Base-by-base conservation (phyloP, 2,113 vertebrate genomes). In the Picathartes gymnocephalus region DNA sequence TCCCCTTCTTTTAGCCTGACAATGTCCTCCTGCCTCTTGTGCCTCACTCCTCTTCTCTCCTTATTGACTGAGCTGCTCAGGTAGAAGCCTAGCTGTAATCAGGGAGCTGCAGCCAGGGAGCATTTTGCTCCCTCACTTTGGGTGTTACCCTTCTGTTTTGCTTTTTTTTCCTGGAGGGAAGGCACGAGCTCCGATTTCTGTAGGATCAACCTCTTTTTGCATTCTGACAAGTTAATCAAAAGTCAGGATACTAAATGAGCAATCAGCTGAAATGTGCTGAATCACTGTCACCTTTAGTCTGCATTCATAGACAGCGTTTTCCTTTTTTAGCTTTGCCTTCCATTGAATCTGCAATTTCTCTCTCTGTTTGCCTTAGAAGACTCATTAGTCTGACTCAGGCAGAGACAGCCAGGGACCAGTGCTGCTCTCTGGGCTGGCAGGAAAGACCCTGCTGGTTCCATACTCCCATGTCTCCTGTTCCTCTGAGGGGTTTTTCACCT, bases 241-340 rank as follows among this genome's bases (percentile, higher is more conserved):
- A 96, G 90, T 81, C 79, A 74, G 77, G 94, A 24, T 83, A 11
- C 65, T 71, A 95, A 96, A 93, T 81, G 90, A 96, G 92, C 95
- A 86, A 92, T 95, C 90, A 90, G 76, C 31, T 78, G 72, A 81
- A 95, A 93, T 78, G 86, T 96, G 93, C 96, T 96, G 95, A 95
- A 94, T 96, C 96, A 97, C 92, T 94, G 95, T 96, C 94, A 93
- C 95, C 94, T 97, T 97, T 95, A 90, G 77, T 90, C 94, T 94
- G 92, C 72, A 9, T 96, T 96, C 85, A 65, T 53, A 95, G 95
- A 72, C 80, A 93, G 88, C 47, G 1, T 80, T 94, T 95, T 94
- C 95, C 93, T 73, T 95, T 96, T 96, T 89, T 97, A 95, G 82
- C 81, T 88, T 39, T 1, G 57, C 70, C 88, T 96, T 91, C 82